Conservation (phyloP, 2,888 invertebrate species). For the Agrotis ipsilon region DNA sequence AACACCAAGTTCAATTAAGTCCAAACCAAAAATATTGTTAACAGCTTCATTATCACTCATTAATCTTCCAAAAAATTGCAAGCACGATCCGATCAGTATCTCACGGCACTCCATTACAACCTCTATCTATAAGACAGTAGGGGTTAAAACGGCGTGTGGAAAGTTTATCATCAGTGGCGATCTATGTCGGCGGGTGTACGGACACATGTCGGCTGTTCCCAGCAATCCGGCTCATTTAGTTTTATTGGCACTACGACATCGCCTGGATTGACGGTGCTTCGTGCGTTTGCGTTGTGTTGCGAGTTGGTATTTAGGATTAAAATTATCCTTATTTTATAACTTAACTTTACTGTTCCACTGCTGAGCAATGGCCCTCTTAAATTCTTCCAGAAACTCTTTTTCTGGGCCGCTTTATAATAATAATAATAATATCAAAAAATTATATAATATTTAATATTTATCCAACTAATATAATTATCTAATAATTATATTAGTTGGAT, state of each 20-base stretch:
- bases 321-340: too few species aligned
- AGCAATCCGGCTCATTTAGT: conserved; percentile 82
- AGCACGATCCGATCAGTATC: background rate
- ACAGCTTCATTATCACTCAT: conserved; percentile 54
- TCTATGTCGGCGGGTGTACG: conserved; percentile 57
- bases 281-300: conserved; percentile 68
- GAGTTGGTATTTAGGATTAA: conserved; percentile 26
- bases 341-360: too few species aligned
- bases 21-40: conserved; percentile 39
- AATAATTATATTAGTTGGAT: too few species aligned
- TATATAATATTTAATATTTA: too few species aligned
- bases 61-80: conserved; percentile 36
- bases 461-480: too few species aligned
- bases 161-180: conserved; percentile 52
- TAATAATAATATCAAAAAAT: too few species aligned
- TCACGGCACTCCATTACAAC: background rate
- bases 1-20: conserved; percentile 4
- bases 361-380: too few species aligned
- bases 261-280: conserved; percentile 71
- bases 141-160: conserved; percentile 41
- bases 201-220: conserved; percentile 70
- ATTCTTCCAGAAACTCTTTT: too few species aligned
- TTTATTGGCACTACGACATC: conserved; percentile 79
- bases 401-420: too few species aligned
- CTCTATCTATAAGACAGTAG: background rate